Evolutionary conservation across 23 tunicate genomes (phyloP).

Genomic region (Halocynthia aurantium): DNA sequence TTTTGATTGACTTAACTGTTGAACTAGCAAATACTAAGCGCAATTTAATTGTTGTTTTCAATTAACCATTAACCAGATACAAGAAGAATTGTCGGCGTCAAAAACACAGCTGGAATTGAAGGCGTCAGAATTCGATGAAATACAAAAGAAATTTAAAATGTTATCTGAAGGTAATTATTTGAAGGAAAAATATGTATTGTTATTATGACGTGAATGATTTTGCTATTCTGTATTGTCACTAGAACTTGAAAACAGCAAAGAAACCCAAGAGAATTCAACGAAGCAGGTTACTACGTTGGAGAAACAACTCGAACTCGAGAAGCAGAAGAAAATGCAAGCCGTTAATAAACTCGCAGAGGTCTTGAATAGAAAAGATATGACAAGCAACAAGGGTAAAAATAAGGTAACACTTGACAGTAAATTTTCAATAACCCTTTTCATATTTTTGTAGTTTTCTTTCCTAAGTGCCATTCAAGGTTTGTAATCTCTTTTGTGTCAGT

Average conservation of each 20-base stretch:
- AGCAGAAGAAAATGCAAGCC: slow-evolving; percentile 81
- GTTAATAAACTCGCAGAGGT: slow-evolving; percentile 96
- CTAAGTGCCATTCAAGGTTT: too few relatives aligned
- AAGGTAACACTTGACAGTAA: background rate
- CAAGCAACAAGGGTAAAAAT: slow-evolving; percentile 45
- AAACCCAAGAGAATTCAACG: slow-evolving; percentile 22
- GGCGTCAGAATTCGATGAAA: slow-evolving; percentile 7
- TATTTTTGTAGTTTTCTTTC: background rate
- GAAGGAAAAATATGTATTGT: background rate
- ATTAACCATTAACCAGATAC: slow-evolving; percentile 3
- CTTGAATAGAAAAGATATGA: slow-evolving; percentile 79
- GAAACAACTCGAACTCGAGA: slow-evolving; percentile 66
- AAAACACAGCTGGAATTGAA: slow-evolving; percentile 2
- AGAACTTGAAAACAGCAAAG: background rate
- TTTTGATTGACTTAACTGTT: too few relatives aligned
- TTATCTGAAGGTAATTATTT: background rate
- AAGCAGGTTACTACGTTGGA: slow-evolving; percentile 40
- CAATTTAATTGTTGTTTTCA: too few relatives aligned
- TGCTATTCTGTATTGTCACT: background rate
- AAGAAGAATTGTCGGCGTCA: slow-evolving; percentile 19
- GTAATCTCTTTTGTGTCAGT: too few relatives aligned
- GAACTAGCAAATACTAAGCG: too few relatives aligned
- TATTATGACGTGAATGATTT: background rate
- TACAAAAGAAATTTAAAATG: slow-evolving; percentile 15
- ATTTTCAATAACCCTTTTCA: background rate